Evolutionary conservation across 2,888 invertebrate species (phyloP).

Genomic region (Ochropleura leucogaster): DNA sequence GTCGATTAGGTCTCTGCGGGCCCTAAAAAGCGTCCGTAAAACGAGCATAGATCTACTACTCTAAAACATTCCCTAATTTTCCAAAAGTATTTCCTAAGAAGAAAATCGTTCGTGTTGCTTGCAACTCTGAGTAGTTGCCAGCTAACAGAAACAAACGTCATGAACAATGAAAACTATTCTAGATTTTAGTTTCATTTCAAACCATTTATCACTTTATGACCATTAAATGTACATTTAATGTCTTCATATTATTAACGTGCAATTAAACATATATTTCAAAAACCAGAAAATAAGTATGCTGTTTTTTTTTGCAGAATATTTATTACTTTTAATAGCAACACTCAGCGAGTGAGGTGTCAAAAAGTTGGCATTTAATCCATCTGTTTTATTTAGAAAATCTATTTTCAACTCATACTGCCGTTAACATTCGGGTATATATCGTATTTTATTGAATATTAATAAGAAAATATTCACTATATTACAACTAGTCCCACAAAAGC

Average conservation of each 20-base stretch:
- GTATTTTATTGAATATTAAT: slow-evolving; percentile 25
- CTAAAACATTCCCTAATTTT: no score
- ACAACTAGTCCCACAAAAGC: neutral
- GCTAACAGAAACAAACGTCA: neutral
- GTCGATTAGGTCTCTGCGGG: no score
- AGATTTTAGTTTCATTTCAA: neutral
- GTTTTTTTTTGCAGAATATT: neutral
- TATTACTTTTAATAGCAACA: slow-evolving; percentile 38
- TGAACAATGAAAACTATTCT: neutral
- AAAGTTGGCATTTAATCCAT: slow-evolving; percentile 87
- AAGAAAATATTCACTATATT: slow-evolving; percentile 4
- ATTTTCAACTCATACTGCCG: slow-evolving; percentile 72
- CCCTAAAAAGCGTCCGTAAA: no score
- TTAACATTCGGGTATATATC: slow-evolving; percentile 55
- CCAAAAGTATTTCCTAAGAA: neutral
- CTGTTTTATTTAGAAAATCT: slow-evolving; percentile 83
- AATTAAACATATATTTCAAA: neutral
- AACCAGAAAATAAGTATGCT: neutral
- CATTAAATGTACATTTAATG: neutral
- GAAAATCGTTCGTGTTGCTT: neutral
- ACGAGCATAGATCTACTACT: no score
- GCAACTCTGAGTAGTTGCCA: slow-evolving; percentile 6
- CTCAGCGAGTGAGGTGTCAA: slow-evolving; percentile 79
- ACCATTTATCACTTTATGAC: neutral
- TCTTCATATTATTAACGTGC: neutral